Evolutionary conservation across 2,797 vertebrate genomes (phyloP).

Genomic region (Halcyon chelicuti): DNA sequence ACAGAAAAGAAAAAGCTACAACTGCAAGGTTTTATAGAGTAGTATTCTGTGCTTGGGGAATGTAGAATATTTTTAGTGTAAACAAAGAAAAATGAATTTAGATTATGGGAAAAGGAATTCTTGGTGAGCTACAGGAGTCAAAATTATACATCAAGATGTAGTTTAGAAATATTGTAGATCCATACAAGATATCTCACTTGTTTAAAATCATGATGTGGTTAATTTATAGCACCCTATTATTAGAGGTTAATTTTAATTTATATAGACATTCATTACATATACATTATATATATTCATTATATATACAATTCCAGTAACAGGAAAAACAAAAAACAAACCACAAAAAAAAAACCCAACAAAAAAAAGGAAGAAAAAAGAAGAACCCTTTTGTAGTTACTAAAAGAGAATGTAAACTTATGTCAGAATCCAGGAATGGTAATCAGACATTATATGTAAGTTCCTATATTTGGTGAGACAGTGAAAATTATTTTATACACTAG

Average conservation of each 20-base stretch:
- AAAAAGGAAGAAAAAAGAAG: neutral
- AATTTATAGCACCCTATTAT: neutral
- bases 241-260: neutral
- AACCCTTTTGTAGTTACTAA: neutral
- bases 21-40: neutral
- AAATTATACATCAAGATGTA: neutral
- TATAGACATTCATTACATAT: neutral
- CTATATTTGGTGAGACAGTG: neutral
- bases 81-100: neutral
- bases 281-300: neutral
- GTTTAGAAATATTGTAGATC: neutral
- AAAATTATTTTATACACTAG: neutral
- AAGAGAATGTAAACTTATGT: neutral
- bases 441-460: neutral
- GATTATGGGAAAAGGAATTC: neutral
- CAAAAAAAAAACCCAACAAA: too few species aligned
- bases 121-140: neutral
- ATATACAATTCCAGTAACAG: neutral
- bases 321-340: too few species aligned
- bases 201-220: neutral
- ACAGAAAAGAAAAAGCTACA: neutral
- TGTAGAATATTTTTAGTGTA: constrained; percentile 8
- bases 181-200: neutral
- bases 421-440: neutral
- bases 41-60: neutral